These are phyloP conservation scores for Drosophila watanabei DNA, from an alignment of 1,140 invertebrate species.

Conservation along the genomic window DNA sequence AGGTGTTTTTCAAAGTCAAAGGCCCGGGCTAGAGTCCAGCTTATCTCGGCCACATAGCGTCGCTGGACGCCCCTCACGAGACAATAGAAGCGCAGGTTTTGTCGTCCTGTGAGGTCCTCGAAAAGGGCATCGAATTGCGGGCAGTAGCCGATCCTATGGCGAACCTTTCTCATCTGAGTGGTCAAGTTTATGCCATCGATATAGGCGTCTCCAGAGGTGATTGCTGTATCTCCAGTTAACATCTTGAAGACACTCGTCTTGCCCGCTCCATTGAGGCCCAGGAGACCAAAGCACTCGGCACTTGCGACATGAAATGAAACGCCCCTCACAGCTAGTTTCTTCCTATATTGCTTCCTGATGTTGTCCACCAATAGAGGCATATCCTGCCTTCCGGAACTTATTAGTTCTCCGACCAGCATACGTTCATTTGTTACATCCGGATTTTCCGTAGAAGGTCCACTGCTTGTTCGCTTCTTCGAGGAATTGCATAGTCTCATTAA, in stretches of 20 bases:
- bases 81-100: constrained; percentile 92
- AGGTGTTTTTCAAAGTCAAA: constrained; percentile 86
- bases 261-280: constrained; percentile 94
- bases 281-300: constrained; percentile 94
- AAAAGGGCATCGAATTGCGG: constrained; percentile 94
- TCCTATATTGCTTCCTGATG: constrained; percentile 89
- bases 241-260: constrained; percentile 96
- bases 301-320: constrained; percentile 87
- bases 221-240: constrained; percentile 92
- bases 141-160: constrained; percentile 91
- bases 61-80: constrained; percentile 90
- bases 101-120: constrained; percentile 91
- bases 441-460: background rate
- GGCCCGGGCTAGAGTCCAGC: constrained; percentile 77
- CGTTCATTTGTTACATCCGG: constrained; percentile 59
- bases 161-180: constrained; percentile 85
- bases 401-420: constrained; percentile 58
- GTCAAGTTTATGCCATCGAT: constrained; percentile 87
- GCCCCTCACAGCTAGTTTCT: constrained; percentile 89
- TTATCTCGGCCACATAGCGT: constrained; percentile 82
- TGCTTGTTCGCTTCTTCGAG: background rate
- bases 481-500: background rate
- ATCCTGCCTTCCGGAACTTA: background rate
- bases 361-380: constrained; percentile 85
- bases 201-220: constrained; percentile 86